Conservation (phyloP, 2,888 invertebrate species). For the Plusia festucae region DNA sequence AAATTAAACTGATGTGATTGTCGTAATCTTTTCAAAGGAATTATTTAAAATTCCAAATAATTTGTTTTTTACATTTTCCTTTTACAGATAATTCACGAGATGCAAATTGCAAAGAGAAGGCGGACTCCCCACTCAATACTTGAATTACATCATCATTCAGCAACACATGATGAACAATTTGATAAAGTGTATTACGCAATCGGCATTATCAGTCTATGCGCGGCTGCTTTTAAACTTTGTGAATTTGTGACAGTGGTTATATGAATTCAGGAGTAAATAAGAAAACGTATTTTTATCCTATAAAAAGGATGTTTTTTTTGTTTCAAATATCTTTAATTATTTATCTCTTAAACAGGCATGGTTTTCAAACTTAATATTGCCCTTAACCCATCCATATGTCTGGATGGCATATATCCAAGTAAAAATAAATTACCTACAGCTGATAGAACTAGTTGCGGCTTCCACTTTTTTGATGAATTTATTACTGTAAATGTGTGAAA, state of each 20-base stretch:
- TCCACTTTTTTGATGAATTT: too few species aligned
- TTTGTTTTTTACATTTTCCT: not conserved
- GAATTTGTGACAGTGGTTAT: conserved; percentile 52
- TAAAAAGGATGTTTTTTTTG: not conserved
- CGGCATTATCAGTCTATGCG: conserved; percentile 60
- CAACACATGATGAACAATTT: conserved; percentile 21
- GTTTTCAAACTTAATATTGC: not conserved
- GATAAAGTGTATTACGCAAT: conserved; percentile 66
- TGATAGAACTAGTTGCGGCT: too few species aligned
- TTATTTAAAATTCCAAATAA: too few species aligned
- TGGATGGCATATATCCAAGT: not conserved
- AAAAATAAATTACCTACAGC: too few species aligned
- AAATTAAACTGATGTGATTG: too few species aligned
- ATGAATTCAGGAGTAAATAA: not conserved
- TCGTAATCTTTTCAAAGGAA: too few species aligned
- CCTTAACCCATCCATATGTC: not conserved
- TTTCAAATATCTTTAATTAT: not conserved
- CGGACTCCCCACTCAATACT: not conserved
- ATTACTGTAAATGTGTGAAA: too few species aligned
- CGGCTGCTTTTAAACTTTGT: conserved; percentile 57
- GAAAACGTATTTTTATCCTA: not conserved
- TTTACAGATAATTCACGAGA: conserved; percentile 57
- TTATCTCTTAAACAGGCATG: not conserved
- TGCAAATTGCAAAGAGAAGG: conserved; percentile 30
- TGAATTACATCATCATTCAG: not conserved